Evolutionary conservation across 2,113 vertebrate genomes (phyloP).

Genomic region (Daubentonia madagascariensis): DNA sequence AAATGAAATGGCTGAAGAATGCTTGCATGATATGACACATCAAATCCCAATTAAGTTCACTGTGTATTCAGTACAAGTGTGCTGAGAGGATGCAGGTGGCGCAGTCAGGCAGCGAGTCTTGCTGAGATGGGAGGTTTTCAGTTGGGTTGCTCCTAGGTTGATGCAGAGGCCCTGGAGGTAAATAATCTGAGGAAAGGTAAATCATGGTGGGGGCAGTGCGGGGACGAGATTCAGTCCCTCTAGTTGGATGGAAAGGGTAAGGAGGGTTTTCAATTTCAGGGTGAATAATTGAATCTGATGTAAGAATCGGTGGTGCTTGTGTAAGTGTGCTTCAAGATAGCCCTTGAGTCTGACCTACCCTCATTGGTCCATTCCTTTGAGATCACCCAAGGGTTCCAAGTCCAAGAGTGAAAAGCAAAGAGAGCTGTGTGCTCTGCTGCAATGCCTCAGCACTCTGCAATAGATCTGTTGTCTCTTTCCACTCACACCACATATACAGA

Average conservation of each 20-base stretch:
- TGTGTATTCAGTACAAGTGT: neutral
- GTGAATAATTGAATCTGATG: neutral
- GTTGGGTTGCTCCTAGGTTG: neutral
- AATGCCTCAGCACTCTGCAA: neutral
- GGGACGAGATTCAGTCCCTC: neutral
- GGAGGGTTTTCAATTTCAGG: neutral
- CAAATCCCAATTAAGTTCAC: neutral
- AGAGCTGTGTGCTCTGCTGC: neutral
- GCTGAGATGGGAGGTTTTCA: neutral
- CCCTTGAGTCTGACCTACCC: neutral
- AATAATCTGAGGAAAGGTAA: neutral
- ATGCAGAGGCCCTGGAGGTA: neutral
- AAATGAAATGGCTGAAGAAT: constrained; percentile 28
- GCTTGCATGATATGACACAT: neutral
- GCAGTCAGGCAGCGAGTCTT: neutral
- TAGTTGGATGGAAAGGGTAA: neutral
- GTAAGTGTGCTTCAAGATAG: neutral
- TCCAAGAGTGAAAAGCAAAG: neutral
- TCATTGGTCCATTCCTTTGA: neutral
- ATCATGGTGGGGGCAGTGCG: neutral
- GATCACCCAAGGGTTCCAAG: neutral
- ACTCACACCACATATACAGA: neutral
- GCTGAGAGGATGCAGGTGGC: neutral
- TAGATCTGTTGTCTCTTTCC: neutral
- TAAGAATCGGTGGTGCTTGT: neutral